phyloP scores from a whole-genome alignment of 37 sponge, comb jelly and placozoan species.

The Mnemiopsis leidyi region DNA sequence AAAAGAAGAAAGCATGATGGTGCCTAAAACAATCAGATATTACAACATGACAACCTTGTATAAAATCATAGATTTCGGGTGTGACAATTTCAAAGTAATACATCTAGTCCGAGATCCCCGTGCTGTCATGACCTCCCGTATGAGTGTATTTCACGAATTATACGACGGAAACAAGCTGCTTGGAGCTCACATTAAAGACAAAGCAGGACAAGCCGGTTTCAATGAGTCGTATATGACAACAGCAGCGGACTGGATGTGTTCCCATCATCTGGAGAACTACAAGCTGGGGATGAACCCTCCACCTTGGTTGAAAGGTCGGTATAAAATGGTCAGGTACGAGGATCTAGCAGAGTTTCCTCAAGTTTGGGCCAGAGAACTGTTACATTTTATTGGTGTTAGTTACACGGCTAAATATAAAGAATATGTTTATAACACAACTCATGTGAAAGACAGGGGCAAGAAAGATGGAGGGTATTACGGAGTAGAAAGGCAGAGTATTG shows the following conservation, averaged over 20 bases:
- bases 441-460: constrained; percentile 34
- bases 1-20: neutral
- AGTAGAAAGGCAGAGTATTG: neutral
- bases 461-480: neutral
- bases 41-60: constrained; percentile 1
- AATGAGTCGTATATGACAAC: neutral
- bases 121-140: constrained; percentile 25
- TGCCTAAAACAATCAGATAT: constrained; percentile 25
- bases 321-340: constrained; percentile 60
- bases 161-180: neutral
- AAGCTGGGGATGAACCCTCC: constrained; percentile 18
- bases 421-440: constrained; percentile 39
- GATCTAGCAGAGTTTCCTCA: neutral
- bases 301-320: constrained; percentile 20
- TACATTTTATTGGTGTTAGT: neutral
- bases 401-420: neutral
- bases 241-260: constrained; percentile 30
- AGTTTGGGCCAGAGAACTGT: neutral
- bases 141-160: constrained; percentile 12
- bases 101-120: constrained; percentile 52
- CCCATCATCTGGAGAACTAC: constrained; percentile 20
- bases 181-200: neutral
- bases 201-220: neutral
- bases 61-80: neutral
- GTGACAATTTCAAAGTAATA: constrained; percentile 26